Conservation (phyloP, 2,888 invertebrate species). For the Tethea ocularis region DNA sequence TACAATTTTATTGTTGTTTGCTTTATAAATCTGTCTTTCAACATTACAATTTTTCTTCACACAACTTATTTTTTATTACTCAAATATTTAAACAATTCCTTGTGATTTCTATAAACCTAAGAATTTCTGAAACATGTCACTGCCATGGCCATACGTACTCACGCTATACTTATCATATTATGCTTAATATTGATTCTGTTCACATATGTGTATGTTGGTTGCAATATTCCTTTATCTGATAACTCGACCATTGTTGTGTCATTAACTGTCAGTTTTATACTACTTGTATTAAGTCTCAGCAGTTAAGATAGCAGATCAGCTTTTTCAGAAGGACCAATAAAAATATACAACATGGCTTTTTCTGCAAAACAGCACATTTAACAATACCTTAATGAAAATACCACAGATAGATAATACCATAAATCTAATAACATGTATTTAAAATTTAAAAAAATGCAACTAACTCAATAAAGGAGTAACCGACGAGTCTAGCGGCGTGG, state of each 20-base stretch:
- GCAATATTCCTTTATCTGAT: slow-evolving; percentile 34
- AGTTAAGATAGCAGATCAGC: too few species aligned
- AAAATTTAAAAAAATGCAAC: slow-evolving; percentile 44
- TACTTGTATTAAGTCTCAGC: neutral
- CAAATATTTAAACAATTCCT: too few species aligned
- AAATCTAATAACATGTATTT: neutral
- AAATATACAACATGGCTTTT: too few species aligned
- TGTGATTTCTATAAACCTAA: slow-evolving; percentile 6
- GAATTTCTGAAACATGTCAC: slow-evolving; percentile 33
- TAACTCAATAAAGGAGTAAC: slow-evolving; percentile 94
- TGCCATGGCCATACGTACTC: slow-evolving; percentile 29
- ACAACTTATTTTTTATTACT: neutral
- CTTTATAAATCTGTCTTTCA: too few species aligned
- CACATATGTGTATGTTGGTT: slow-evolving; percentile 19
- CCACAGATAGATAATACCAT: too few species aligned
- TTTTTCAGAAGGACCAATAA: too few species aligned
- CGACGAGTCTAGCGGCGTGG: slow-evolving; percentile 91
- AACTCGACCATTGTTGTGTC: slow-evolving; percentile 45
- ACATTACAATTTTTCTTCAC: too few species aligned
- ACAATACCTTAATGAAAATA: too few species aligned
- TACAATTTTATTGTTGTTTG: too few species aligned
- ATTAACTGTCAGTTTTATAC: slow-evolving; percentile 33
- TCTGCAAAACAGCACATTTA: too few species aligned
- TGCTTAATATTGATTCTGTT: slow-evolving; percentile 8
- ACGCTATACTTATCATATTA: slow-evolving; percentile 29